phyloP scores from a whole-genome alignment of 2,113 vertebrate species.

The Chunga burmeisteri region DNA sequence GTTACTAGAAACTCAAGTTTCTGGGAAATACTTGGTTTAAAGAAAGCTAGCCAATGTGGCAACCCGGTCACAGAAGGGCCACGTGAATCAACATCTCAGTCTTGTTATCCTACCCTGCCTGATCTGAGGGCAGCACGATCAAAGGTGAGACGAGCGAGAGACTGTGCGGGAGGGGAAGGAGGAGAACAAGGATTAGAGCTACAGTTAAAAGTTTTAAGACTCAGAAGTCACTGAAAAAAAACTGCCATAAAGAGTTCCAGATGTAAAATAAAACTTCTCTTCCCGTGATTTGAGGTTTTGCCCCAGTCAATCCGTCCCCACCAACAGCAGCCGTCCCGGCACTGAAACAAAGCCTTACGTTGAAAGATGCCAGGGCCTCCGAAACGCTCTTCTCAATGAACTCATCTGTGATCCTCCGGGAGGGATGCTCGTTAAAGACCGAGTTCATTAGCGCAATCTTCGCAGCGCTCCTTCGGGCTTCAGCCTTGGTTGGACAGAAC shows the following conservation, averaged over 20 bases:
- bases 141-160: neutral
- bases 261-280: neutral
- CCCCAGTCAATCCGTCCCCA: neutral
- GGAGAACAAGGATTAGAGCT: neutral
- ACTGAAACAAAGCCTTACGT: conserved; percentile 76
- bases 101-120: neutral
- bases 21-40: neutral
- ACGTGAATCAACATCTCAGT: neutral
- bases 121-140: neutral
- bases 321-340: neutral
- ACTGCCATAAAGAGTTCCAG: neutral
- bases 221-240: neutral
- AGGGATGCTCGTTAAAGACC: conserved; percentile 96
- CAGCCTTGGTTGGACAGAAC: conserved; percentile 98
- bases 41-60: neutral
- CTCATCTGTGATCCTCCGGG: conserved; percentile 91
- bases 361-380: conserved; percentile 93
- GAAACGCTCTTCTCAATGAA: conserved; percentile 98
- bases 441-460: conserved; percentile 99
- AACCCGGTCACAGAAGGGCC: neutral
- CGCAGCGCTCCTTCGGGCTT: conserved; percentile 91
- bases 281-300: neutral
- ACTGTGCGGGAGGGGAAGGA: neutral
- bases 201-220: neutral
- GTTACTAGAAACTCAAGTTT: neutral